Evolutionary conservation across 37 sponge, comb jelly and placozoan genomes (phyloP).

Genomic region (Mnemiopsis leidyi): DNA sequence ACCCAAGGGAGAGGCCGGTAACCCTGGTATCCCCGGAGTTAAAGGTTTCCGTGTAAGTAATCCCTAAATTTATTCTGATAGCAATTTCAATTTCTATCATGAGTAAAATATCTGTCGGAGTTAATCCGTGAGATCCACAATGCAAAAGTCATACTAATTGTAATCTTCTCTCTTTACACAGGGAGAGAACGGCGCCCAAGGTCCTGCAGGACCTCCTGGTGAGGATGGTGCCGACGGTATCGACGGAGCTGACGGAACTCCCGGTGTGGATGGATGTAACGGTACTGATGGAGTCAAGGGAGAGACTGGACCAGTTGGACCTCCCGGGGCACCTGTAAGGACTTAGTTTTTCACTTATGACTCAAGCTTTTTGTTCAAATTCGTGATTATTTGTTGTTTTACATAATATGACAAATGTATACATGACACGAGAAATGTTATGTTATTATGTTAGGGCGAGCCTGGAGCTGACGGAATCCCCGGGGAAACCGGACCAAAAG

Average conservation of each 20-base stretch:
- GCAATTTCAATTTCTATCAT: too few relatives aligned
- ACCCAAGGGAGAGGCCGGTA: slow-evolving; percentile 12
- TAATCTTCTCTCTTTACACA: too few relatives aligned
- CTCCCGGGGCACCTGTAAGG: background rate
- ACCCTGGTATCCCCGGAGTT: slow-evolving; percentile 16
- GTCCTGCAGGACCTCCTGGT: slow-evolving; percentile 2
- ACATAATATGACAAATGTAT: too few relatives aligned
- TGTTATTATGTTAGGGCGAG: background rate
- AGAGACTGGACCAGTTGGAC: background rate
- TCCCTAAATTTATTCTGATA: too few relatives aligned
- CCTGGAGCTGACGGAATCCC: slow-evolving; percentile 21
- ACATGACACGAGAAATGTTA: too few relatives aligned
- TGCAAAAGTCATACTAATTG: too few relatives aligned
- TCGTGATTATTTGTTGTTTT: too few relatives aligned
- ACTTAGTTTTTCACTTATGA: too few relatives aligned
- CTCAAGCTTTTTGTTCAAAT: too few relatives aligned
- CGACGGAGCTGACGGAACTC: slow-evolving; percentile 27
- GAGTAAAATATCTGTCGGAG: too few relatives aligned
- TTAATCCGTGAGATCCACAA: too few relatives aligned
- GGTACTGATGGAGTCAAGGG: slow-evolving; percentile 35
- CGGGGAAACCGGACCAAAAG: slow-evolving; percentile 12
- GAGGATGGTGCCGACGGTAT: slow-evolving; percentile 4
- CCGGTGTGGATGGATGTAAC: slow-evolving; percentile 27
- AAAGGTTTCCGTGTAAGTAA: background rate
- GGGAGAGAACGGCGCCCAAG: slow-evolving; percentile 34